Conservation (phyloP, 2,113 vertebrate genomes). For the Spheniscus mendiculus region DNA sequence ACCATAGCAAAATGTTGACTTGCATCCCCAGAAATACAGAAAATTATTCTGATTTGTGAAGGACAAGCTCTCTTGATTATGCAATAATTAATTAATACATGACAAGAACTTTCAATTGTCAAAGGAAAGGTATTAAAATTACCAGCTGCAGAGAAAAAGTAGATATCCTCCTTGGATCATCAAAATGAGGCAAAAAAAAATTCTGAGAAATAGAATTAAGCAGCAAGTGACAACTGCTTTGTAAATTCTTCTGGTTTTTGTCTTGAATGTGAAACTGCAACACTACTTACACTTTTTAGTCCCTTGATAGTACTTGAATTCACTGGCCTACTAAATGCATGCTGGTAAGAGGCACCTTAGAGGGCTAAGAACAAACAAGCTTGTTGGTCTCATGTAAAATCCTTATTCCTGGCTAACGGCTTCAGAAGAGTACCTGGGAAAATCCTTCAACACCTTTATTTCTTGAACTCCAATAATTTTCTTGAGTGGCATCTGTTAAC, state of each 20-base stretch:
- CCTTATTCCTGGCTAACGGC: background rate
- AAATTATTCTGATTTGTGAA: background rate
- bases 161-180: background rate
- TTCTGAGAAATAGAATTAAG: background rate
- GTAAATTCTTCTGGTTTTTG: background rate
- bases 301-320: background rate
- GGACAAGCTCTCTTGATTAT: background rate
- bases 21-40: background rate
- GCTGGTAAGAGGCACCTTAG: background rate
- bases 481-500: background rate
- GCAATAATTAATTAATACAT: background rate
- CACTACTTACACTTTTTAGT: background rate
- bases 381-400: background rate
- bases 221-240: background rate
- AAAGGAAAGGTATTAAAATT: background rate
- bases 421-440: background rate
- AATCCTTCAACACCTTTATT: background rate
- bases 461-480: background rate
- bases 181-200: background rate
- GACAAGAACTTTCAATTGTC: background rate
- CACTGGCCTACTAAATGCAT: background rate
- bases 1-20: background rate
- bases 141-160: background rate
- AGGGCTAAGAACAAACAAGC: background rate
- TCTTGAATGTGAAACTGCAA: background rate